phyloP scores from a whole-genome alignment of 2,888 invertebrate species.

The Amiota mariae region DNA sequence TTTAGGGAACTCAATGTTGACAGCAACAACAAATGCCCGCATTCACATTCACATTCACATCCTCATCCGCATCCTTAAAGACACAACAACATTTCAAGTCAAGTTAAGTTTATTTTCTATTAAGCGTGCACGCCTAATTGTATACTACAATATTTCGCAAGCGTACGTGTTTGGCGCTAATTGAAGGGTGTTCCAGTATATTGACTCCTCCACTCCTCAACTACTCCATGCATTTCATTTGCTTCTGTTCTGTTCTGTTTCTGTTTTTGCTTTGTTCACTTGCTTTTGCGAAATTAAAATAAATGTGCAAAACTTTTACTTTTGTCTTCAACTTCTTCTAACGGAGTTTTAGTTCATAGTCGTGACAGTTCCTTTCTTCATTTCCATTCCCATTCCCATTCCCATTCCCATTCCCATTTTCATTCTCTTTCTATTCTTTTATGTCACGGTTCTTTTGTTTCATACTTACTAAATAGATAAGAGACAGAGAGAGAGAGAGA shows the following conservation, averaged over 20 bases:
- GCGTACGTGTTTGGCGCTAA: slow-evolving; percentile 41
- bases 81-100: slow-evolving; percentile 32
- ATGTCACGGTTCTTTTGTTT: neutral
- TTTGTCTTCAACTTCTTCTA: slow-evolving; percentile 23
- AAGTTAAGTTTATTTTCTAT: slow-evolving; percentile 27
- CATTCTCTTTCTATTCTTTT: neutral
- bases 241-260: neutral
- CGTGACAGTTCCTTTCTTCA: slow-evolving; percentile 1
- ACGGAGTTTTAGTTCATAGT: neutral
- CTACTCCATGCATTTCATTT: neutral
- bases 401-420: neutral
- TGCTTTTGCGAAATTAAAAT: slow-evolving; percentile 57
- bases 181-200: slow-evolving; percentile 40
- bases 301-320: slow-evolving; percentile 50
- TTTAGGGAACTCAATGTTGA: slow-evolving; percentile 20
- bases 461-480: too few species aligned
- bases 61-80: slow-evolving; percentile 11
- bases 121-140: slow-evolving; percentile 58
- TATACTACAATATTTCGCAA: slow-evolving; percentile 53
- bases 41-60: slow-evolving; percentile 29
- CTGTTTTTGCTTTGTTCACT: neutral
- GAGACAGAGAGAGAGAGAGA: too few species aligned
- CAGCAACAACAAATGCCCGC: slow-evolving; percentile 8
- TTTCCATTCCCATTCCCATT: neutral
- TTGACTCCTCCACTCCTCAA: neutral